phyloP scores from a whole-genome alignment of 1,140 invertebrate genomes.

The Glossosoma conforme region DNA sequence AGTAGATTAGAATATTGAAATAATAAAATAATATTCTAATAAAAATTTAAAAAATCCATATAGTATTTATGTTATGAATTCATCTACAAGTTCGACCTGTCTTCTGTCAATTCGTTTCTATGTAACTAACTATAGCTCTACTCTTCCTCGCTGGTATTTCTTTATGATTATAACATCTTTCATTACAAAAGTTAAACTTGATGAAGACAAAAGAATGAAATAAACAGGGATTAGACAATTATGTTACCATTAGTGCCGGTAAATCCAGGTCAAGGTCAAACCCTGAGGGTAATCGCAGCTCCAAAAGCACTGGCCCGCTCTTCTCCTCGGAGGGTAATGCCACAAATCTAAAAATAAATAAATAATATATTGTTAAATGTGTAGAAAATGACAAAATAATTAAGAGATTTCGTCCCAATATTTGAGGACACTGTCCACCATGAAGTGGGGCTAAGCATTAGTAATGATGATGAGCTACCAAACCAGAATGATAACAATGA shows the following conservation, averaged over 20 bases:
- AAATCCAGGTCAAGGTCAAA: constrained; percentile 45
- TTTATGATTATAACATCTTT: not conserved
- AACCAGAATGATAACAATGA: too few species aligned
- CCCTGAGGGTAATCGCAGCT: constrained; percentile 46
- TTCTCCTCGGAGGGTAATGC: constrained; percentile 42
- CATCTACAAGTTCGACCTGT: not conserved
- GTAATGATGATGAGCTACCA: too few species aligned
- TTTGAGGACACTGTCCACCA: too few species aligned
- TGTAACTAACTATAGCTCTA: not conserved
- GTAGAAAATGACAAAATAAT: too few species aligned
- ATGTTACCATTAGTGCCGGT: constrained; percentile 41
- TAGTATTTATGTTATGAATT: not conserved
- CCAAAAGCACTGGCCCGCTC: constrained; percentile 43
- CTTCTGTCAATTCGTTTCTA: not conserved
- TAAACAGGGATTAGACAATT: too few species aligned
- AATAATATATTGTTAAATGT: too few species aligned
- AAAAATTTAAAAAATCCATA: too few species aligned
- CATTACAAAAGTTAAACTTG: not conserved
- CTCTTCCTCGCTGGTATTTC: not conserved
- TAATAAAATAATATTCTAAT: too few species aligned
- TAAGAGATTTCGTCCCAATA: too few species aligned
- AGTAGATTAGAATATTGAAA: too few species aligned
- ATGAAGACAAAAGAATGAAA: too few species aligned
- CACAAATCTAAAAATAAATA: constrained; percentile 39
- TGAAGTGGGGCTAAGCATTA: too few species aligned